These are phyloP conservation scores for Drosophila nebulosa DNA, from an alignment of 1,140 invertebrate genomes.

Conservation along the genomic window DNA sequence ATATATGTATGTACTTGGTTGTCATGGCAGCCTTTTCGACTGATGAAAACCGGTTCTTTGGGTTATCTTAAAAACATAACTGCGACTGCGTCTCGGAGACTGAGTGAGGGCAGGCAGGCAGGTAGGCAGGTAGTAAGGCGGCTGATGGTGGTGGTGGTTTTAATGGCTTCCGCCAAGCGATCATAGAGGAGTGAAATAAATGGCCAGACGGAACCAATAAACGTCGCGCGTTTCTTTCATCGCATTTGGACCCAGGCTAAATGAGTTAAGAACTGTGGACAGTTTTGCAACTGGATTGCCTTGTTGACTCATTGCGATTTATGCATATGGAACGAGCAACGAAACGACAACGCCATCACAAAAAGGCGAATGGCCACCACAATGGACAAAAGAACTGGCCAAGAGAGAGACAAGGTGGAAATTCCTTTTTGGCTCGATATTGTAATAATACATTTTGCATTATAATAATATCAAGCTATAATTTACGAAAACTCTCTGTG, in stretches of 20 bases:
- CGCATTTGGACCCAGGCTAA: constrained; percentile 48
- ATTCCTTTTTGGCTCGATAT: constrained; percentile 29
- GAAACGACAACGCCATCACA: background rate
- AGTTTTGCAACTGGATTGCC: constrained; percentile 47
- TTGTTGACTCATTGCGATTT: constrained; percentile 62
- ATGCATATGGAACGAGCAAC: constrained; percentile 14
- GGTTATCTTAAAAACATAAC: constrained; percentile 54
- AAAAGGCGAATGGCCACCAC: background rate
- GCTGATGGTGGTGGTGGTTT: constrained; percentile 70
- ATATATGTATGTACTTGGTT: constrained; percentile 52
- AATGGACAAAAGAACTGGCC: background rate
- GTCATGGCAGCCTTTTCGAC: constrained; percentile 48
- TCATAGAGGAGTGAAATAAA: constrained; percentile 81
- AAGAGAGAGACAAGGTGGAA: constrained; percentile 17
- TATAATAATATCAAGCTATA: constrained; percentile 67
- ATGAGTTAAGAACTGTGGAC: constrained; percentile 79
- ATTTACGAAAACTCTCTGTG: constrained; percentile 31
- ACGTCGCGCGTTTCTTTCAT: constrained; percentile 74
- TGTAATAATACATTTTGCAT: constrained; percentile 72
- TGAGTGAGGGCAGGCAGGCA: constrained; percentile 30
- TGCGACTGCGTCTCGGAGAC: constrained; percentile 39
- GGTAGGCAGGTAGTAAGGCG: constrained; percentile 9
- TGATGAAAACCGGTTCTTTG: constrained; percentile 58
- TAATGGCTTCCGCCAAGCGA: constrained; percentile 80
- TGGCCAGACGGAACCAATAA: constrained; percentile 80